Evolutionary conservation across 1,140 invertebrate species (phyloP).

Genomic region (Nymphalis io): DNA sequence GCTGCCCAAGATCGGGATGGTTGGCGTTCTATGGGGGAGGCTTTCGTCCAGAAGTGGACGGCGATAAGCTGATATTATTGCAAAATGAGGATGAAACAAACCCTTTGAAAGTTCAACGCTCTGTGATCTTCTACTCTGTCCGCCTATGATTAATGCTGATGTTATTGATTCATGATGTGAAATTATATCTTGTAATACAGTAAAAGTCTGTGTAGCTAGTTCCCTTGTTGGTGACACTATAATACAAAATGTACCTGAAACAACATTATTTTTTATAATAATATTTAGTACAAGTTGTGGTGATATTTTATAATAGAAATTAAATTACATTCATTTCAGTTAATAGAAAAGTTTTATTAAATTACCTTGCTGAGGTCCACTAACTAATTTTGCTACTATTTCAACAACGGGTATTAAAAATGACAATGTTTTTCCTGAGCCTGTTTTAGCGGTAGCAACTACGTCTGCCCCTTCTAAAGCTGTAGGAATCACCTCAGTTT

Average conservation of each 20-base stretch:
- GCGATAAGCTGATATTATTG: too few relatives aligned
- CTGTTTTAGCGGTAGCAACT: slow-evolving; percentile 96
- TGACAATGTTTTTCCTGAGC: slow-evolving; percentile 85
- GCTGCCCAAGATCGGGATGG: too few relatives aligned
- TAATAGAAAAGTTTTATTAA: background rate
- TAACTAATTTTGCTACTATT: slow-evolving; percentile 85
- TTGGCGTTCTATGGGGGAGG: too few relatives aligned
- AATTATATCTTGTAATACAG: slow-evolving; percentile 91
- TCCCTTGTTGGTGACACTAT: slow-evolving; percentile 97
- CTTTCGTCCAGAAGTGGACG: too few relatives aligned
- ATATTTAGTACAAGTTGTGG: background rate
- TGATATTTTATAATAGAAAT: background rate
- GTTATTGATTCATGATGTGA: slow-evolving; percentile 90
- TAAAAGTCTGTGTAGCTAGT: slow-evolving; percentile 95
- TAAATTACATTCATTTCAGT: background rate
- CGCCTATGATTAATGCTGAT: slow-evolving; percentile 93
- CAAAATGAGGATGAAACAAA: slow-evolving; percentile 23
- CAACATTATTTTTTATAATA: slow-evolving; percentile 1
- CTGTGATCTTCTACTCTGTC: slow-evolving; percentile 88
- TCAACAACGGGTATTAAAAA: slow-evolving; percentile 95
- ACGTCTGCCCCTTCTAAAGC: slow-evolving; percentile 92
- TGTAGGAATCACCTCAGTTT: slow-evolving; percentile 88
- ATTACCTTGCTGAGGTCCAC: slow-evolving; percentile 88
- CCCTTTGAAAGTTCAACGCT: slow-evolving; percentile 57
- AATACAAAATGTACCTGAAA: slow-evolving; percentile 87